phyloP scores from a whole-genome alignment of 2,797 vertebrate species.

The Toxotes lorentzi region DNA sequence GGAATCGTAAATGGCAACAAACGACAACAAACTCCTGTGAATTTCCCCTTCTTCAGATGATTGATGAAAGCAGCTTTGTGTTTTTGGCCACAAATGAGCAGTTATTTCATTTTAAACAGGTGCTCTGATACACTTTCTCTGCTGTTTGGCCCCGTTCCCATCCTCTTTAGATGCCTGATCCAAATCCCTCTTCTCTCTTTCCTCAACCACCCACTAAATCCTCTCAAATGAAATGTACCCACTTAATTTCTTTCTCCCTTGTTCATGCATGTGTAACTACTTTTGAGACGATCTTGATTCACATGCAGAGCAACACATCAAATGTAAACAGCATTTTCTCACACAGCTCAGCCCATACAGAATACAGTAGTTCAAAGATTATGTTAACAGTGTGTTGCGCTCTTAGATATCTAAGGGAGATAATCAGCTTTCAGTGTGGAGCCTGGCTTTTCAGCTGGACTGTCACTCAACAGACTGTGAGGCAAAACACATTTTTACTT shows the following conservation, averaged over 20 bases:
- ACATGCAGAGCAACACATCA: neutral
- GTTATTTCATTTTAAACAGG: neutral
- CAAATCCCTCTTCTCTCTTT: constrained; percentile 60
- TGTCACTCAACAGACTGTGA: neutral
- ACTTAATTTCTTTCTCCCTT: neutral
- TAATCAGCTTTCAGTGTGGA: constrained; percentile 54
- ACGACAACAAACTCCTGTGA: neutral
- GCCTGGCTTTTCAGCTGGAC: constrained; percentile 17
- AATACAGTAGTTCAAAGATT: constrained; percentile 31
- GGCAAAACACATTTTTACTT: neutral
- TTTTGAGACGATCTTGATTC: neutral
- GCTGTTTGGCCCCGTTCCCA: constrained; percentile 21
- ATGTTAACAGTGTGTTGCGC: constrained; percentile 11
- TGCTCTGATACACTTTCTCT: neutral
- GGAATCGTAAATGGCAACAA: neutral
- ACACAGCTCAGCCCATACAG: neutral
- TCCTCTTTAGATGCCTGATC: constrained; percentile 42
- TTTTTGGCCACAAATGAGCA: neutral
- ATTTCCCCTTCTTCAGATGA: neutral
- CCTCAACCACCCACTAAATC: constrained; percentile 45
- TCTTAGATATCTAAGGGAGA: constrained; percentile 26
- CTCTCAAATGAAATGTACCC: constrained; percentile 46
- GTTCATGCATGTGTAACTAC: neutral
- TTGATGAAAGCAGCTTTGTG: neutral
- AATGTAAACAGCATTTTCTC: neutral